Evolutionary conservation across 1,140 invertebrate species (phyloP), one percentile per base, ranked within the genome.

Genomic region (Lepidurus apus): DNA sequence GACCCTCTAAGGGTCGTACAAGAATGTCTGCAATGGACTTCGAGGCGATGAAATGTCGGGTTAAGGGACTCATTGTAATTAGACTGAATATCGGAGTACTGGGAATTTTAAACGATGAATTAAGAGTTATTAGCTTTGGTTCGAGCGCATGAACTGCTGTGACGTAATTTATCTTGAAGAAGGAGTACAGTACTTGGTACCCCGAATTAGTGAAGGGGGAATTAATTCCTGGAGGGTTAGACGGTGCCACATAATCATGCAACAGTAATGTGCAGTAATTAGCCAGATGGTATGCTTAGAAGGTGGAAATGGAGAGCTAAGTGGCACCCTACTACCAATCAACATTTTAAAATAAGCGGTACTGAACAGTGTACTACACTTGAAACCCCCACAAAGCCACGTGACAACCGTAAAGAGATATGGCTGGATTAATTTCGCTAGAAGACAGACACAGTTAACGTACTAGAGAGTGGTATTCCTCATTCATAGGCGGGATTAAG

Each of bases 241-340:
- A 65, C 17, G 8, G 45, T 65, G 53, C 53, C 53, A 65, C 17
- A 65, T 9, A 65, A 65, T 65, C 21, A 65, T 65, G 53, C 53
- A 21, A 65, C 13, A 65, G 53, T 65, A 65, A 65, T 65, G 53
- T 21, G 13, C 53, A 65, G 53, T 65, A 65, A 65, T 65, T 65
- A 9, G 53, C 21, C 53, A 65, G 53, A 65, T 7, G 53, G 17
- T 65, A 65, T 65, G 53, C 53, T 65, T n/a, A 65, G 17, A 7
- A 7, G 17, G 21, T 47, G 5, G 13, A 65, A 65, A 13, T 65
- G n/a, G 45, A 4, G 53, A n/a, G 13, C 17, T 65, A 65, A 9
- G 53, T 7, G 53, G 13, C 17, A 1, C 53, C 8, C 17, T 17
- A 65, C 13, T 65, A 65, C 53, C 53, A n/a, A n/a, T 65, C 21